Percentiles rank a stretch among this genome's conserved stretches.
Evolutionary conservation across 2,113 vertebrate genomes (phyloP).

Genomic region (Lampris megalopsis): DNA sequence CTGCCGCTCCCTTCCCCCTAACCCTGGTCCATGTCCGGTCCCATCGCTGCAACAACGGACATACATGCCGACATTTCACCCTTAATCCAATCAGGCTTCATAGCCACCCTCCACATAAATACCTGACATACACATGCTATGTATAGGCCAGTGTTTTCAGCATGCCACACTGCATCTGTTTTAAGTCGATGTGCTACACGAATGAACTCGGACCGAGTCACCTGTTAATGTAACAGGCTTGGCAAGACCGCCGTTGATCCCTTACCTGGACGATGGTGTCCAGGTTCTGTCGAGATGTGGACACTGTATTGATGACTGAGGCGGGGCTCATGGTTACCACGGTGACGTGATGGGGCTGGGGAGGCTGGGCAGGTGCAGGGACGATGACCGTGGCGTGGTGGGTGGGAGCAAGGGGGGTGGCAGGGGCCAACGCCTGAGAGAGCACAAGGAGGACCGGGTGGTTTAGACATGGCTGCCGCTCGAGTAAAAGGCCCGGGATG

Average conservation of each 20-base stretch:
- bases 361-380: slow-evolving; percentile 86
- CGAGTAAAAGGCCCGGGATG: too few relatives aligned
- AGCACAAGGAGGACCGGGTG: background rate
- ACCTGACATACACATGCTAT: too few relatives aligned
- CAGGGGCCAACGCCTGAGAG: slow-evolving; percentile 86
- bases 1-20: too few relatives aligned
- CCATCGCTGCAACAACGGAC: too few relatives aligned
- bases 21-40: too few relatives aligned
- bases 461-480: background rate
- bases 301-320: slow-evolving; percentile 95
- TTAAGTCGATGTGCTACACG: too few relatives aligned
- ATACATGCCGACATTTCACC: too few relatives aligned
- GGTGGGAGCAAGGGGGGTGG: slow-evolving; percentile 89
- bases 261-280: slow-evolving; percentile 98
- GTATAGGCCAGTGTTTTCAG: too few relatives aligned
- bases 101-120: too few relatives aligned
- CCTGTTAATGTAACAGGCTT: background rate
- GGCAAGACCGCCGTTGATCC: background rate
- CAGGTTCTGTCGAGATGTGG: slow-evolving; percentile 97
- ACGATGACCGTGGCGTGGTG: slow-evolving; percentile 97
- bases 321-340: slow-evolving; percentile 96
- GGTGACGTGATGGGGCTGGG: slow-evolving; percentile 92
- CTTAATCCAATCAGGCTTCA: too few relatives aligned
- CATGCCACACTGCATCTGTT: too few relatives aligned
- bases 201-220: too few relatives aligned